These are phyloP conservation scores for Brienomyrus longianalis DNA, from an alignment of 2,113 vertebrate genomes.

Conservation along the genomic window DNA sequence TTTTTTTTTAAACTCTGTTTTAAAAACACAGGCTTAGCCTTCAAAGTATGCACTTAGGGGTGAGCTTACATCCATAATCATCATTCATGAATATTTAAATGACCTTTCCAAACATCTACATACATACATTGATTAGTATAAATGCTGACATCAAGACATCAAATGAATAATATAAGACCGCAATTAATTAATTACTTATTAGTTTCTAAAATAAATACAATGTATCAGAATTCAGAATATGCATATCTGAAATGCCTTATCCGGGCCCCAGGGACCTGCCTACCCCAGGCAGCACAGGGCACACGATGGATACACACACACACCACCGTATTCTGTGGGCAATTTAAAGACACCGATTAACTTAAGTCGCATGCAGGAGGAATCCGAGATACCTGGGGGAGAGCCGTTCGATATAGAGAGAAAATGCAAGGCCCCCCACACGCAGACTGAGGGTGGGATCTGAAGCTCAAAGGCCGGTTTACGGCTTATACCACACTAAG, in stretches of 20 bases:
- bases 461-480: neutral
- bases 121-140: neutral
- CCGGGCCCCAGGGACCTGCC: neutral
- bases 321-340: neutral
- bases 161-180: neutral
- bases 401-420: neutral
- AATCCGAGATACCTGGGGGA: neutral
- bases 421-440: neutral
- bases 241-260: neutral
- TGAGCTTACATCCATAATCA: neutral
- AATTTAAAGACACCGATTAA: neutral
- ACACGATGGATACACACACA: too few relatives aligned
- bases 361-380: neutral
- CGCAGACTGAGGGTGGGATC: neutral
- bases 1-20: neutral
- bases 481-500: neutral
- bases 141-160: neutral
- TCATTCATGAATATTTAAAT: neutral
- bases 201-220: neutral
- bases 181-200: neutral
- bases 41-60: neutral
- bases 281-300: neutral
- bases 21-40: neutral
- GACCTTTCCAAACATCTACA: neutral
- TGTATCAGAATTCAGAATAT: neutral